Conservation (phyloP, 2,797 vertebrate genomes). For the Hirundo rustica region DNA sequence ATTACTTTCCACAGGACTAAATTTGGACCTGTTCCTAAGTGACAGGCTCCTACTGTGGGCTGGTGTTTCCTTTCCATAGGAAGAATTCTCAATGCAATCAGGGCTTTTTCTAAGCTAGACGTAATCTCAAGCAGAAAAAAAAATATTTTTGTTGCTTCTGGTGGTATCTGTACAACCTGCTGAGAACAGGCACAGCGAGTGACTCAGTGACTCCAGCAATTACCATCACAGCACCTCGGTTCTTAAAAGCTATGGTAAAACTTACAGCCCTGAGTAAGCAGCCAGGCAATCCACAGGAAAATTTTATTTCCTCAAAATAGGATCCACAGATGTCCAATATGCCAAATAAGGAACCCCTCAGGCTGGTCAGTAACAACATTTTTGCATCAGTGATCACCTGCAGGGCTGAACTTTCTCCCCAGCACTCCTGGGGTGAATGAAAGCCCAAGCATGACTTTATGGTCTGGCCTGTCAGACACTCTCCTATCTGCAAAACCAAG, state of each 20-base stretch:
- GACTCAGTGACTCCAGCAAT: background rate
- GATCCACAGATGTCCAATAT: background rate
- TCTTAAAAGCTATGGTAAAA: background rate
- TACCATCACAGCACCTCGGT: background rate
- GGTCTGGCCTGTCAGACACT: background rate
- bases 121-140: constrained; percentile 18
- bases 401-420: background rate
- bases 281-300: background rate
- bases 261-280: background rate
- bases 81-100: background rate
- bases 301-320: background rate
- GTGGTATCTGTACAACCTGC: background rate
- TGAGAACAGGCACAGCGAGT: background rate
- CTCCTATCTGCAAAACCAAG: background rate
- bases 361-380: background rate
- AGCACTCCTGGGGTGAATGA: background rate
- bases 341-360: background rate
- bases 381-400: background rate
- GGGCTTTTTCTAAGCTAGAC: background rate
- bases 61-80: background rate
- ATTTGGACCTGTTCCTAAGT: background rate
- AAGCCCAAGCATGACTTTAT: background rate
- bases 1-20: background rate
- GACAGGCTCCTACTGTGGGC: background rate
- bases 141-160: background rate